Base-by-base conservation (phyloP, 2,113 vertebrate species). In the Chitala chitala region DNA sequence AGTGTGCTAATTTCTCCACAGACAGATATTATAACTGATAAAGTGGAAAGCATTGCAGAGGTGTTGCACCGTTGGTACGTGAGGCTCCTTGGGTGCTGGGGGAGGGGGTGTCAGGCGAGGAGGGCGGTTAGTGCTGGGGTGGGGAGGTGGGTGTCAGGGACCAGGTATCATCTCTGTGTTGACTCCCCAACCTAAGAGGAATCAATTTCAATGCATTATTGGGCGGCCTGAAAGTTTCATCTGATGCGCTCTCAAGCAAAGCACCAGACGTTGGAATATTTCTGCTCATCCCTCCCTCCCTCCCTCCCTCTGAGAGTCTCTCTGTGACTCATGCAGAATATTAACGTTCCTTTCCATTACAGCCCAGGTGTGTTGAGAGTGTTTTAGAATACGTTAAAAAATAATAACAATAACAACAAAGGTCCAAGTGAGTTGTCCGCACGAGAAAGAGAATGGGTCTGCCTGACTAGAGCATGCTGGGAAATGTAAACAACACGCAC, bases 191-290 rank as follows among this genome's bases (percentile, higher is more conserved):
- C 44, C 46, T 15, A 51, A 33, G 46, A 51, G 46, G 48, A 51
- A 69, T 53, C 46, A 53, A 69, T 69, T 31, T 42, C 12, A 31
- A 29, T 51, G 29, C 46, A 69, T 50, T 69, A 50, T 31, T 31
- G 17, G 68, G 3, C 26, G 24, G 48, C 29, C 48, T 17, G 46
- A 29, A 31, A 51, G 10, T 22, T 69, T 42, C 48, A 20, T 69
- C 44, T 17, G 26, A 51, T 69, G 68, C 36, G 68, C 46, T 50
- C 68, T 33, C 26, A 69, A 20, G 68, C 68, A 69, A 48, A 26
- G 29, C 44, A 31, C 26, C 68, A 24, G 8, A 33, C 3, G 29
- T 44, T 13, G 46, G 48, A 48, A 33, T 15, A 22, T 33, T 33
- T 51, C 24, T 51, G 6, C 46, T 26, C 29, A n/a, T 17, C 68